These are phyloP conservation scores for Fulmarus glacialis DNA, from an alignment of 2,113 vertebrate species.

Conservation along the genomic window DNA sequence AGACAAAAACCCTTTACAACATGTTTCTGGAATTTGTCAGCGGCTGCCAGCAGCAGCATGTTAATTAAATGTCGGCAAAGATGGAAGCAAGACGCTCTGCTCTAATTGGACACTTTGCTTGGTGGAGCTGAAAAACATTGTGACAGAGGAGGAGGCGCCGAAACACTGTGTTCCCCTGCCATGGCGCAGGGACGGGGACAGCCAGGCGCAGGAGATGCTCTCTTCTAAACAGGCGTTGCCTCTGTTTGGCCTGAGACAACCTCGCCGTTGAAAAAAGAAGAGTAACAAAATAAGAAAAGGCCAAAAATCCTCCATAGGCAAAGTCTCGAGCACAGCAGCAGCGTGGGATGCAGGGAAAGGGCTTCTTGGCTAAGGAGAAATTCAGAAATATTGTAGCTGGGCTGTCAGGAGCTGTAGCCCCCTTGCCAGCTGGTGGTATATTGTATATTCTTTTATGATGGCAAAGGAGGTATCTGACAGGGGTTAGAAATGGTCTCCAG, in stretches of 20 bases:
- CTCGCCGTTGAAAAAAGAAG: background rate
- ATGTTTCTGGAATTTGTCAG: constrained; percentile 82
- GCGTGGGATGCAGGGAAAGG: background rate
- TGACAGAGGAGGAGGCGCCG: constrained; percentile 77
- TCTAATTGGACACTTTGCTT: constrained; percentile 84
- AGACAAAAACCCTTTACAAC: constrained; percentile 82
- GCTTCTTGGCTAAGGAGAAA: background rate
- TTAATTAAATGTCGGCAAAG: constrained; percentile 83
- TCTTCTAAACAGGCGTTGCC: background rate
- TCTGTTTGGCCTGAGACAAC: constrained; percentile 32
- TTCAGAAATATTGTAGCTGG: background rate
- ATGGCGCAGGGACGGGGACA: background rate
- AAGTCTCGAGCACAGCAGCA: accelerated
- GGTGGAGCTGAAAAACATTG: constrained; percentile 79
- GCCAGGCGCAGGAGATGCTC: background rate
- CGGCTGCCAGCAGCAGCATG: constrained; percentile 79
- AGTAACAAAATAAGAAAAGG: background rate
- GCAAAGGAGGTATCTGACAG: background rate
- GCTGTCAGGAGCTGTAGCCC: background rate
- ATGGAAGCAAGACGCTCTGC: constrained; percentile 78
- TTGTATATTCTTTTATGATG: background rate
- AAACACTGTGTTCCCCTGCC: constrained; percentile 24
- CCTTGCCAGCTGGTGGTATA: background rate
- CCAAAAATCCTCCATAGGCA: background rate
- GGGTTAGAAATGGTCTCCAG: background rate